These are phyloP conservation scores for Tympanoctomys barrerae DNA, from an alignment of 2,797 vertebrate genomes.

Conservation along the genomic window DNA sequence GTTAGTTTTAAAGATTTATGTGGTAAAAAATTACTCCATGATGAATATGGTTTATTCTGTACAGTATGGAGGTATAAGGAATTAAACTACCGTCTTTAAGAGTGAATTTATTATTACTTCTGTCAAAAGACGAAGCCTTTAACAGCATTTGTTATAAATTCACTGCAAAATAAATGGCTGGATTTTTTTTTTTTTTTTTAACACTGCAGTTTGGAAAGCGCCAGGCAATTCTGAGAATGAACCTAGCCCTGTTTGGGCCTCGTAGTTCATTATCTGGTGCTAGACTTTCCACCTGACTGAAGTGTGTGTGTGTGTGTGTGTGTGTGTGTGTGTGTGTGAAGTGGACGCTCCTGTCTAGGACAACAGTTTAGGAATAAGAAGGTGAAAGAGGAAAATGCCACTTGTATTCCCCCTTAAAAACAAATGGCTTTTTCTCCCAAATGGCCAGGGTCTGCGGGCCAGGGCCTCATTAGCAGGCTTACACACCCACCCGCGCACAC, in stretches of 20 bases:
- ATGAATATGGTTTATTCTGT: slow-evolving; percentile 90
- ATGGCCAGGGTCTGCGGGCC: slow-evolving; percentile 1
- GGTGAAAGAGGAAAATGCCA: slow-evolving; percentile 60
- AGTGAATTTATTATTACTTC: slow-evolving; percentile 91
- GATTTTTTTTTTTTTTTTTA: slow-evolving; percentile 55
- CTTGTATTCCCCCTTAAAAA: neutral
- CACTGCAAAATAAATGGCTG: slow-evolving; percentile 85
- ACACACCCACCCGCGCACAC: neutral
- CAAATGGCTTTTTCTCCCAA: slow-evolving; percentile 62
- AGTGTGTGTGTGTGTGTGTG: neutral
- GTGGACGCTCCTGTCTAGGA: slow-evolving; percentile 30
- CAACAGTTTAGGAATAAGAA: slow-evolving; percentile 9
- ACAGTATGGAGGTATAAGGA: slow-evolving; percentile 89
- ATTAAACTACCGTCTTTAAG: slow-evolving; percentile 90
- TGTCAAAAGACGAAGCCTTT: slow-evolving; percentile 89
- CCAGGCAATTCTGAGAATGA: slow-evolving; percentile 56
- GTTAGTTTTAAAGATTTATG: slow-evolving; percentile 90
- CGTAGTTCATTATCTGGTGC: slow-evolving; percentile 57
- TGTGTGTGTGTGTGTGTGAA: slow-evolving; percentile 53
- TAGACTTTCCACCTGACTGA: slow-evolving; percentile 70
- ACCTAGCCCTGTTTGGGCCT: slow-evolving; percentile 61
- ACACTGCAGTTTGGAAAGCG: slow-evolving; percentile 76
- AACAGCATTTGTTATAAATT: slow-evolving; percentile 88
- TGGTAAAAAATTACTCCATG: slow-evolving; percentile 89
- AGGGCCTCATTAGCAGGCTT: slow-evolving; percentile 59